Conservation (phyloP, 2,113 vertebrate genomes). For the Aspidoscelis tigris region DNA sequence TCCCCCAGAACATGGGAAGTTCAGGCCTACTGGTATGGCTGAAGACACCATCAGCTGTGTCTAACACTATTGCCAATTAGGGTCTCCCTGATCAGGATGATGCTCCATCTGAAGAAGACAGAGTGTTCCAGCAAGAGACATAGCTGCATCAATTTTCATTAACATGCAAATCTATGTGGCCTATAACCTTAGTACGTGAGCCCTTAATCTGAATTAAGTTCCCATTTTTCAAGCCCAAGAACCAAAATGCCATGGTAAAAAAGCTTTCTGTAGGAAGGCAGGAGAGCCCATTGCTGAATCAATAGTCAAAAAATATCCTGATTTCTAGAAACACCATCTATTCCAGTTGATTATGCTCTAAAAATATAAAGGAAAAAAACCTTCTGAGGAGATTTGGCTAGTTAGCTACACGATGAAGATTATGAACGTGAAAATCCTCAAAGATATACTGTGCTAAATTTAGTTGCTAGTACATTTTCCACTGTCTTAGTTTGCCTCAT, state of each 20-base stretch:
- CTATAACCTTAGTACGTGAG: no score
- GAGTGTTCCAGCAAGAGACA: no score
- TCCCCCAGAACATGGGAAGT: no score
- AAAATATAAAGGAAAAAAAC: constrained; percentile 44
- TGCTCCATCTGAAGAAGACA: no score
- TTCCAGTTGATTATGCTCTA: constrained; percentile 25
- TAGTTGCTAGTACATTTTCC: constrained; percentile 15
- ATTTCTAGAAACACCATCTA: not conserved
- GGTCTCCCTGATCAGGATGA: no score
- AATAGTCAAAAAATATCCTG: constrained; percentile 16
- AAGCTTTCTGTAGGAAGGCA: constrained; percentile 22
- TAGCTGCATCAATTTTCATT: no score
- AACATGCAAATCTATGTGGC: no score
- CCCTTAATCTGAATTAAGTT: no score
- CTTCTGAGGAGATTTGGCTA: not conserved
- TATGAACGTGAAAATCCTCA: constrained; percentile 33
- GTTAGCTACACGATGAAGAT: constrained; percentile 29
- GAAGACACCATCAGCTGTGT: no score
- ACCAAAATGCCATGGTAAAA: constrained; percentile 21
- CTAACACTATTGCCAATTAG: no score
- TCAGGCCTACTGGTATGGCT: no score
- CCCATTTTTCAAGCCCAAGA: not conserved
- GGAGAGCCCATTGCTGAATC: not conserved
- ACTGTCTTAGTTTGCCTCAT: not conserved
- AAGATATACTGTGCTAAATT: constrained; percentile 7